A percentile compares a stretch with the other conserved stretches of the same genome.
phyloP scores from a whole-genome alignment of 2,113 vertebrate genomes.

The Cebidichthys violaceus region DNA sequence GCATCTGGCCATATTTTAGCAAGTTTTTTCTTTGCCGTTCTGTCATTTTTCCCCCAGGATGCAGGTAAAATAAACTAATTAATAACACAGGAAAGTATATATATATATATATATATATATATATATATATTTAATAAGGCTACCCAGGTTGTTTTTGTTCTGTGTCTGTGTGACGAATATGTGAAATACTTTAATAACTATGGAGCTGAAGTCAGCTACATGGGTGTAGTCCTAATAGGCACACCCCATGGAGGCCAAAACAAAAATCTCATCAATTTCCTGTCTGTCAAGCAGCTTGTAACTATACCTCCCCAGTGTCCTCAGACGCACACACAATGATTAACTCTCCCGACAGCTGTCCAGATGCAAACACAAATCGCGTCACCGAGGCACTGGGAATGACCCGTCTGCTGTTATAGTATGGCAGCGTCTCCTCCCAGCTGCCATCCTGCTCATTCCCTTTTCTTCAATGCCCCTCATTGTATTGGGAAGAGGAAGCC shows the following conservation, averaged over 20 bases:
- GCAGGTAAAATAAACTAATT: constrained; percentile 21
- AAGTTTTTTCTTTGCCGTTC: background rate
- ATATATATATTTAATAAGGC: background rate
- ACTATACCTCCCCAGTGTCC: constrained; percentile 28
- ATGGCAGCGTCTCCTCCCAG: constrained; percentile 63
- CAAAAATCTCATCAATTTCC: constrained; percentile 22
- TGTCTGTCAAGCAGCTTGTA: constrained; percentile 33
- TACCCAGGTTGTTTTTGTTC: constrained; percentile 1
- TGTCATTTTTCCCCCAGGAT: background rate
- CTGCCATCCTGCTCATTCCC: constrained; percentile 56
- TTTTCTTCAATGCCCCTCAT: constrained; percentile 72
- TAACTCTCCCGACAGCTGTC: constrained; percentile 57
- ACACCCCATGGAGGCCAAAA: constrained; percentile 25
- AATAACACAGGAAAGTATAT: background rate
- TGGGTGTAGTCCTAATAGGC: constrained; percentile 17
- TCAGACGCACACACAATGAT: constrained; percentile 19
- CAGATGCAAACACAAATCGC: constrained; percentile 61
- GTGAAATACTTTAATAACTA: background rate
- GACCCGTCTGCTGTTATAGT: constrained; percentile 52
- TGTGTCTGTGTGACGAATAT: background rate
- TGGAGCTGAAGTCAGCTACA: background rate
- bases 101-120: too few relatives aligned
- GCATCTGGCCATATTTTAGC: constrained; percentile 8
- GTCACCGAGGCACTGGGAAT: constrained; percentile 36
- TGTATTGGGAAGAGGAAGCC: constrained; percentile 74